Percentiles rank a stretch among this genome's conserved stretches.
phyloP scores from a whole-genome alignment of 2,113 vertebrate genomes.

The Chroicocephalus ridibundus region DNA sequence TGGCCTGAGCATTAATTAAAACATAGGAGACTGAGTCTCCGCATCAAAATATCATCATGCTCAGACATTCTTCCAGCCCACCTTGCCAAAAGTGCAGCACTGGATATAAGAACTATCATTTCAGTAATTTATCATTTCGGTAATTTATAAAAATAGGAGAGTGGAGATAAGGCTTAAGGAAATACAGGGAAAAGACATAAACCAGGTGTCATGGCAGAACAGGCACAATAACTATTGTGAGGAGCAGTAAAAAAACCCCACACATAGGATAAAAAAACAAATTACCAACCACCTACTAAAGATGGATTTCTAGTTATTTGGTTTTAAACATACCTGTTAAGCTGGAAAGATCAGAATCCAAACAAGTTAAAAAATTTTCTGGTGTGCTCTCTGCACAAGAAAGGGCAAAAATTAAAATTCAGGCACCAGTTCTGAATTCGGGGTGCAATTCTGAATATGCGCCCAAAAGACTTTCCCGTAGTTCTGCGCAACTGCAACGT shows the following conservation, averaged over 20 bases:
- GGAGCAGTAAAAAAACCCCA: not conserved
- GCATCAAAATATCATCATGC: not conserved
- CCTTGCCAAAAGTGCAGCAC: not conserved
- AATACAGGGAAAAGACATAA: not conserved
- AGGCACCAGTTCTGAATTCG: not conserved
- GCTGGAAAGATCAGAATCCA: not conserved
- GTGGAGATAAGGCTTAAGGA: not conserved
- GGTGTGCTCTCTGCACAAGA: not conserved
- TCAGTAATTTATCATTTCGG: not conserved
- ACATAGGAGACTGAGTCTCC: not conserved
- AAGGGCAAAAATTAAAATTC: not conserved
- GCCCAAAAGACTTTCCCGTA: no score
- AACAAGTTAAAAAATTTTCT: not conserved
- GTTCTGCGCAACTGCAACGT: accelerated
- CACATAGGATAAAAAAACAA: not conserved
- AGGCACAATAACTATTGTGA: not conserved
- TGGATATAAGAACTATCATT: not conserved
- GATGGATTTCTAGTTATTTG: not conserved
- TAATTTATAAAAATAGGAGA: not conserved
- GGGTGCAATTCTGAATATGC: no score
- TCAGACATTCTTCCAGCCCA: not conserved
- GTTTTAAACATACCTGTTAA: not conserved
- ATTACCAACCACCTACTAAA: not conserved
- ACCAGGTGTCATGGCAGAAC: not conserved
- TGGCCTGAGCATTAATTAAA: not conserved